Evolutionary conservation across 1,140 invertebrate species (phyloP), one percentile per base, ranked within the genome.

Genomic region (Physella acuta): DNA sequence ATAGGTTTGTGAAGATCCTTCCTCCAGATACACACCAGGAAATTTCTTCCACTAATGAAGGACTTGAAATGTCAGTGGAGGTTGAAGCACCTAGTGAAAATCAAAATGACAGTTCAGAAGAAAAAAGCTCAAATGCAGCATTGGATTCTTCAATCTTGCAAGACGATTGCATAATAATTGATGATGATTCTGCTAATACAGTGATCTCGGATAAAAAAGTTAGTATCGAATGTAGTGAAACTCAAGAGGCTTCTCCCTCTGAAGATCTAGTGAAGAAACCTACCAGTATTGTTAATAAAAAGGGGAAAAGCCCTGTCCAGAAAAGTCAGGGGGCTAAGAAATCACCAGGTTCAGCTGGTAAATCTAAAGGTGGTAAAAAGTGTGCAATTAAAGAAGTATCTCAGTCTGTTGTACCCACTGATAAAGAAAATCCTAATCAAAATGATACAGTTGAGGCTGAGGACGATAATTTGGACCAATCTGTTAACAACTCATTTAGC

Each of bases 41-140:
- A 36, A 67, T 67, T 28, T 67, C 64, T 16, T 67, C 64, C 3
- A 67, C 64, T 34, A 67, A 67, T 56, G 64, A 67, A 56, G 52
- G 34, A n/a, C 26, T 67, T 33, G 64, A 67, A 11, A 33, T 64
- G 5, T 16, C 33, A 36, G 31, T 3, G 3, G 51, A 56, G 11
- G 31, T 5, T 64, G 49, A 52, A 14, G 16, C 37, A 20, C 60
- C 20, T 24, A 44, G 2, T 52, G 49, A 64, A 2, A 26, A 64
- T 2, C 3, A n/a, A n/a, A n/a, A n/a, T n/a, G n/a, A n/a, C n/a
- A n/a, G n/a, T n/a, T n/a, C n/a, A n/a, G n/a, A n/a, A 2, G 44
- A 52, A 17, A 64, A 64, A 1, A 0, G 0, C 8, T 33, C 52
- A 20, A 17, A 52, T 20, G 4, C 31, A 51, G 44, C 2, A n/a